Evolutionary conservation across 2,888 invertebrate genomes (phyloP).

Genomic region (Onthophagus sagittarius): DNA sequence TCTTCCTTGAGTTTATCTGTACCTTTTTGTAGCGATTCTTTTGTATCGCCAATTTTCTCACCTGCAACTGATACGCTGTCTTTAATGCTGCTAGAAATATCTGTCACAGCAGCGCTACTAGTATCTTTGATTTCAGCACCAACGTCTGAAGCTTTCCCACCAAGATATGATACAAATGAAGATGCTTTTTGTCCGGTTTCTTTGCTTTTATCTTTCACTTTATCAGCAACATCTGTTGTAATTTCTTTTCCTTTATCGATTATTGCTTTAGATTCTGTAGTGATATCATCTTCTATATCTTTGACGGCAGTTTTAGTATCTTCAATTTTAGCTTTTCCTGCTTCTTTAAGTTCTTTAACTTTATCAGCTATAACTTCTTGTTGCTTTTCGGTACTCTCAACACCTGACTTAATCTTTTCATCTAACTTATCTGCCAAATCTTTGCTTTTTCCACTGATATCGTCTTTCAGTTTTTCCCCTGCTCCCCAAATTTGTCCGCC

Average conservation of each 20-base stretch:
- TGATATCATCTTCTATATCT: background rate
- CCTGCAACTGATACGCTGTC: background rate
- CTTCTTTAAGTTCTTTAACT: slow-evolving; percentile 13
- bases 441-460: slow-evolving; percentile 4
- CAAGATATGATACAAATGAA: background rate
- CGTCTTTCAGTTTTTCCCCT: slow-evolving; percentile 29
- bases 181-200: background rate
- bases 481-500: slow-evolving; percentile 28
- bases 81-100: background rate
- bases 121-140: background rate
- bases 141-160: background rate
- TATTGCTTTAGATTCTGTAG: background rate
- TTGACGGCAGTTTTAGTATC: background rate
- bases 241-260: background rate
- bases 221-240: background rate
- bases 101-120: background rate
- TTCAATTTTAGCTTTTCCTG: slow-evolving; percentile 1
- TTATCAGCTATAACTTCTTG: background rate
- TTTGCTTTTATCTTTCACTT: slow-evolving; percentile 15
- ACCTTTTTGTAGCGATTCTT: slow-evolving; percentile 5
- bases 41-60: background rate
- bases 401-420: slow-evolving; percentile 16
- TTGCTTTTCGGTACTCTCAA: slow-evolving; percentile 12
- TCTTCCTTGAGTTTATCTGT: slow-evolving; percentile 24
- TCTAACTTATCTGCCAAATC: background rate